Evolutionary conservation across 2,797 vertebrate species (phyloP), one percentile per base, ranked within the genome.

Genomic region (Micropoecilia bifurca): DNA sequence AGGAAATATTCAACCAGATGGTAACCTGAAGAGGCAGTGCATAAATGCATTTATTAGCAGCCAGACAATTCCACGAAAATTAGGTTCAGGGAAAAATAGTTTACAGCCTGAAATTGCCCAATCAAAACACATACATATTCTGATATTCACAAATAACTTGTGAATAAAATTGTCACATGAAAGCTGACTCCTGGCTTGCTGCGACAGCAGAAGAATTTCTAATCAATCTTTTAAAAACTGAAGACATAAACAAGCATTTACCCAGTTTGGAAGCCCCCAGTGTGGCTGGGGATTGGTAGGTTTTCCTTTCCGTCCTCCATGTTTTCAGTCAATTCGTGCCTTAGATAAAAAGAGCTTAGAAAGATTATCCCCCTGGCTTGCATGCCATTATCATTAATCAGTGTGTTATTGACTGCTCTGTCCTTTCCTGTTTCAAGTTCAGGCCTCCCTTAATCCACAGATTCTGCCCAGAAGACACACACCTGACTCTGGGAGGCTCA

Each of bases 331-430:
- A 95, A 96, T 95, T 57, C 87, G 88, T 89, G 93, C 91, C 93
- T 95, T 94, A 96, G 95, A 95, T 96, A 96, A 95, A 96, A 96
- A 94, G 94, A 96, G 96, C 96, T 97, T 96, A 90, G 94, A 93
- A 94, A 95, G 95, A 97, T 97, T 96, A 97, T 95, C 96, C 96
- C 95, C 92, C 81, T 92, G 95, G 94, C 94, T 96, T 96, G 96
- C 95, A 95, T 96, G 95, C 96, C 95, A 95, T 91, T 96, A 95
- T 95, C 95, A 95, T 96, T 97, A 97, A 97, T 97, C 96, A 97
- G 96, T 94, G 91, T 88, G 93, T 93, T 96, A 97, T 97, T 96
- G 97, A 97, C 96, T 96, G 89, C 88, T 95, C 93, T 93, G 94
- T 95, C 94, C 95, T 96, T 96, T 95, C 84, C 88, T 88, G 92